phyloP scores from a whole-genome alignment of 2,888 invertebrate species.

The Entomobrya multifasciata region DNA sequence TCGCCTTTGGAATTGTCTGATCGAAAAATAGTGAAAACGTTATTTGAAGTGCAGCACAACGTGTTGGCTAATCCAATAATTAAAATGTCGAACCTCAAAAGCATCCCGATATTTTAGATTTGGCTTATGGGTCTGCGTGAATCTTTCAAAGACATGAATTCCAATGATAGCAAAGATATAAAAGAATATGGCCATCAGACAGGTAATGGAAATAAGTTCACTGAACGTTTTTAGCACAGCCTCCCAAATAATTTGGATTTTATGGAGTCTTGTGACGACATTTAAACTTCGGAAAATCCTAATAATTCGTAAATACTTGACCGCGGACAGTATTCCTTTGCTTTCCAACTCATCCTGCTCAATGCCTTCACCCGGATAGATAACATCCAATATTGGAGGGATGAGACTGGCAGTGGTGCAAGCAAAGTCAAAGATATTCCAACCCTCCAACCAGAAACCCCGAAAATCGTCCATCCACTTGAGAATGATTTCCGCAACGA shows the following conservation, averaged over 20 bases:
- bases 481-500: slow-evolving; percentile 76
- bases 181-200: slow-evolving; percentile 77
- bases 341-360: slow-evolving; percentile 63
- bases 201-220: slow-evolving; percentile 75
- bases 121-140: slow-evolving; percentile 61
- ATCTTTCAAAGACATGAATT: slow-evolving; percentile 72
- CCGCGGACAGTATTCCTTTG: slow-evolving; percentile 41
- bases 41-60: too few species aligned
- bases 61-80: too few species aligned
- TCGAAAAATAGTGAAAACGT: too few species aligned
- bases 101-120: slow-evolving; percentile 64
- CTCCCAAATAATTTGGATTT: slow-evolving; percentile 77
- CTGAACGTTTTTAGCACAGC: slow-evolving; percentile 77
- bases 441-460: slow-evolving; percentile 76
- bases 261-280: slow-evolving; percentile 76
- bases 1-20: slow-evolving; percentile 70
- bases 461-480: slow-evolving; percentile 78
- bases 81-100: slow-evolving; percentile 68
- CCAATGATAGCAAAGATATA: slow-evolving; percentile 78
- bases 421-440: slow-evolving; percentile 77
- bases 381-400: slow-evolving; percentile 72
- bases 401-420: slow-evolving; percentile 50
- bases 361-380: slow-evolving; percentile 60
- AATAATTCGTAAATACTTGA: slow-evolving; percentile 76
- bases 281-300: slow-evolving; percentile 77